These are phyloP conservation scores for Amiota mariae DNA, from an alignment of 2,888 invertebrate species.

Conservation along the genomic window DNA sequence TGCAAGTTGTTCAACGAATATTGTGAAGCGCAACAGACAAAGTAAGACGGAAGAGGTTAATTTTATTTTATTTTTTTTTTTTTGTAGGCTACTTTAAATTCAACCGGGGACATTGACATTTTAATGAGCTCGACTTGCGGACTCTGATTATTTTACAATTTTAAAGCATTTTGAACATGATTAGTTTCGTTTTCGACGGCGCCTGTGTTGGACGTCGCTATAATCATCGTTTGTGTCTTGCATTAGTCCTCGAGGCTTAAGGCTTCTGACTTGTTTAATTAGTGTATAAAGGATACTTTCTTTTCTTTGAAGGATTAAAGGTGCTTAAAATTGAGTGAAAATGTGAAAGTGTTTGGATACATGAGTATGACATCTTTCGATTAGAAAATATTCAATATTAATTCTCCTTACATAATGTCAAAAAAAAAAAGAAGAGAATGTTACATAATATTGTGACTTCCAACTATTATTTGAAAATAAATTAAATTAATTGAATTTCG, in stretches of 20 bases:
- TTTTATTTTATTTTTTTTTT: no score
- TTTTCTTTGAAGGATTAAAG: slow-evolving; percentile 2
- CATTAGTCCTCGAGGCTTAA: background rate
- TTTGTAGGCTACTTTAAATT: background rate
- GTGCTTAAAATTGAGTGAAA: no score
- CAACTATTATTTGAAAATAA: no score
- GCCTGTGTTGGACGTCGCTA: slow-evolving; percentile 10
- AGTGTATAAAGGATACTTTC: background rate
- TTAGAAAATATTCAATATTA: no score
- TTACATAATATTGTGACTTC: no score
- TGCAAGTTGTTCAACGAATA: background rate
- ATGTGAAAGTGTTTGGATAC: no score
- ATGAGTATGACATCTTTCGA: no score
- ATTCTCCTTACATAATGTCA: no score
- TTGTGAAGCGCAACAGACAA: no score
- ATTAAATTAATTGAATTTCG: no score
- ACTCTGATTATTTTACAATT: slow-evolving; percentile 10
- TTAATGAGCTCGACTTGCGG: background rate
- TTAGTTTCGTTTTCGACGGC: slow-evolving; percentile 26
- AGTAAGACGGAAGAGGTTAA: no score
- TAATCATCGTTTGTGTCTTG: background rate
- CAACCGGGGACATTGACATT: slow-evolving; percentile 6
- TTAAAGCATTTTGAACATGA: background rate
- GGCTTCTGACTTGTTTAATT: background rate
- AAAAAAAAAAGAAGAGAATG: no score